phyloP scores from a whole-genome alignment of 2,888 invertebrate species.

The Philereme vetulata region DNA sequence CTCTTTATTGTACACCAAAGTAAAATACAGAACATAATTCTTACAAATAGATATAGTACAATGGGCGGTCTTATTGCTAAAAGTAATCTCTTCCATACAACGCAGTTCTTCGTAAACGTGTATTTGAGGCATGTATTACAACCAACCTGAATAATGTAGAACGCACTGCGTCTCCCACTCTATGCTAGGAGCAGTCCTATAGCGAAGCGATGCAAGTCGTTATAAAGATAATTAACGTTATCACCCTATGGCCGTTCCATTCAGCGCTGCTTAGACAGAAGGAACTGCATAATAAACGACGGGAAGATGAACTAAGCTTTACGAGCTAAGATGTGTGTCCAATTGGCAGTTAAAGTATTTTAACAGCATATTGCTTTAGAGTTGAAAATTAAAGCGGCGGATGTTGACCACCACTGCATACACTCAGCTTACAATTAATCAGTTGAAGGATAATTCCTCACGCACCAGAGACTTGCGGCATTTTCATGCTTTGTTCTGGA shows the following conservation, averaged over 20 bases:
- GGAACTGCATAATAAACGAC: slow-evolving; percentile 63
- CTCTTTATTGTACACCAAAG: no score
- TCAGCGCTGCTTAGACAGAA: slow-evolving; percentile 52
- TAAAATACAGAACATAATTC: no score
- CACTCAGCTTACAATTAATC: slow-evolving; percentile 62
- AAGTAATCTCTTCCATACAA: no score
- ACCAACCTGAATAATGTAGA: neutral
- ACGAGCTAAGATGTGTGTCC: slow-evolving; percentile 66
- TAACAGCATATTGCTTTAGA: slow-evolving; percentile 69
- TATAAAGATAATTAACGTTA: slow-evolving; percentile 45
- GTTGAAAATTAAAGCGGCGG: slow-evolving; percentile 65
- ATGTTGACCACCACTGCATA: slow-evolving; percentile 52
- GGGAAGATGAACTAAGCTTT: slow-evolving; percentile 67
- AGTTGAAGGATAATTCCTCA: slow-evolving; percentile 66
- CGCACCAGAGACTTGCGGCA: slow-evolving; percentile 53
- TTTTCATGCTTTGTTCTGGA: slow-evolving; percentile 63
- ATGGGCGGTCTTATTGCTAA: no score
- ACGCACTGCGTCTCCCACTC: neutral
- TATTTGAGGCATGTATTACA: neutral
- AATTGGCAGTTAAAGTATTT: slow-evolving; percentile 69
- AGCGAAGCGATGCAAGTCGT: slow-evolving; percentile 22
- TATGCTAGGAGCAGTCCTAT: slow-evolving; percentile 3
- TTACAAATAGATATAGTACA: no score
- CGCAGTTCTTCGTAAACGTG: no score
- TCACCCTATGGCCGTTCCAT: slow-evolving; percentile 31